Evolutionary conservation across 1,140 invertebrate species (phyloP), one percentile per base, ranked within the genome.

Genomic region (Palaemon carinicauda): DNA sequence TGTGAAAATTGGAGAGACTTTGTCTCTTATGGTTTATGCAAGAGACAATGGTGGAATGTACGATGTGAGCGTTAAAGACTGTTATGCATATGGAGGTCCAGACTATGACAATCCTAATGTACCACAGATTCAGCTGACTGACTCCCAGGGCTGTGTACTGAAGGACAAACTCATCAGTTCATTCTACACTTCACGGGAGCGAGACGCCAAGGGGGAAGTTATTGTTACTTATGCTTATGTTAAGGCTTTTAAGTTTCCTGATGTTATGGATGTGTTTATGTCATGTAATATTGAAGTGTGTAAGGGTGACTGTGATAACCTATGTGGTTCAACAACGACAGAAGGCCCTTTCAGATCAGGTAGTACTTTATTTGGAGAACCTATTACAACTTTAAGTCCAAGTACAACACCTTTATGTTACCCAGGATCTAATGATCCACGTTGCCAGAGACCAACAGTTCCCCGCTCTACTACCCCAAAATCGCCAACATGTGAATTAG

Each of bases 21-120:
- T 96, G 5, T 95, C 94, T 0, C 93, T 96, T 50, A 90, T 95
- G n/a, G 94, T 96, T 14, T 95, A 94, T 90, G 91, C 95, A 15
- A 94, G 94, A 89, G 95, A 95, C 90, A 91, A 92, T 1, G 92
- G 93, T 69, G 93, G 93, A 71, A 91, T 93, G 54, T 95, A 94
- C 90, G 95, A 95, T 90, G 91, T 95, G 0, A 93, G 93, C 87
- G 94, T 95, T 24, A 88, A 89, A 77, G 89, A 90, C 51, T 90
- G 89, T 71, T 89, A 87, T 31, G 89, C 89, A 4, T 90, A 88
- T 65, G 84, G 86, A 21, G 71, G 84, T 24, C 78, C 88, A 33
- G 78, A 87, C 73, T 88, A 85, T 88, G 83, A 89, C 71, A 53
- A 53, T 51, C 10, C 54, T 33, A 74, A 71, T 41, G 89, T 87